Evolutionary conservation across 2,797 vertebrate genomes (phyloP).

Genomic region (Gephyroberyx darwinii): DNA sequence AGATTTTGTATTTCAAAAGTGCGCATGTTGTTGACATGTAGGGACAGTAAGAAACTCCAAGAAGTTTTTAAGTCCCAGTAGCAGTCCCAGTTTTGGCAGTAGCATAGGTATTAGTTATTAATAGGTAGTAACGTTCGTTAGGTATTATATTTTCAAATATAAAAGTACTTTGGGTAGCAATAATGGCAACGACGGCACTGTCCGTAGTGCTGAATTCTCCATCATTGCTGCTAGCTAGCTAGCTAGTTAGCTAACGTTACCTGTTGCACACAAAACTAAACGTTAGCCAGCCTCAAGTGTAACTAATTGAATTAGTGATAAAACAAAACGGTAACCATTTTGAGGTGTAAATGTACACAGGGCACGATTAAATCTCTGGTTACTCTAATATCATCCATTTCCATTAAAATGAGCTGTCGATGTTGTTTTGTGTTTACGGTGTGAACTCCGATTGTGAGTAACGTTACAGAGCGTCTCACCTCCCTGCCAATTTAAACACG

Average conservation of each 20-base stretch:
- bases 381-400: too few relatives aligned
- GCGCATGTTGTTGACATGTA: not conserved
- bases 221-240: not conserved
- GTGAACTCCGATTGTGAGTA: too few relatives aligned
- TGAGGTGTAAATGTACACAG: too few relatives aligned
- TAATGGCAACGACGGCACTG: not conserved
- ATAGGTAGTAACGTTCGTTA: too few relatives aligned
- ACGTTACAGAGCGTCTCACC: too few relatives aligned
- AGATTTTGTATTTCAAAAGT: not conserved
- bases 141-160: too few relatives aligned
- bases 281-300: not conserved
- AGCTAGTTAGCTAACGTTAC: not conserved
- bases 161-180: not conserved
- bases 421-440: too few relatives aligned
- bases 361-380: too few relatives aligned
- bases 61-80: not conserved
- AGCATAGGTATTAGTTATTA: too few relatives aligned
- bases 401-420: too few relatives aligned
- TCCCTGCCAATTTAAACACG: not conserved
- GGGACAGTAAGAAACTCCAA: not conserved
- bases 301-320: not conserved
- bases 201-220: constrained; percentile 15
- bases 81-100: too few relatives aligned
- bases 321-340: too few relatives aligned
- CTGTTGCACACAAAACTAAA: constrained; percentile 6